These are phyloP conservation scores for Yponomeuta malinellus DNA, from an alignment of 2,888 invertebrate species.

Conservation along the genomic window DNA sequence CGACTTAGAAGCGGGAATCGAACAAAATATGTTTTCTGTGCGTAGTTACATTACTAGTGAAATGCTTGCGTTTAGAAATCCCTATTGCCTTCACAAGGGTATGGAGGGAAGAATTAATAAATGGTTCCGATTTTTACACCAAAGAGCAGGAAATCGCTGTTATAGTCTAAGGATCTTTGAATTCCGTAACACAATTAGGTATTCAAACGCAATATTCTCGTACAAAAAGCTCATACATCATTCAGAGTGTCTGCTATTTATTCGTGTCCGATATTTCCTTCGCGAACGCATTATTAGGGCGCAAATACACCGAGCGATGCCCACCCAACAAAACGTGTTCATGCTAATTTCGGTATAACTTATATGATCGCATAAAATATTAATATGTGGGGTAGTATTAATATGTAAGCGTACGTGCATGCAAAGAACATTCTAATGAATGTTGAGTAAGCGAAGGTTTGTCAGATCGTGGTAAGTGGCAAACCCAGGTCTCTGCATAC, in stretches of 20 bases:
- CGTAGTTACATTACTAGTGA: neutral
- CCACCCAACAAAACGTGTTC: too few relatives aligned
- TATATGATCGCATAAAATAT: too few relatives aligned
- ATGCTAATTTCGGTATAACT: too few relatives aligned
- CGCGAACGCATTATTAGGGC: neutral
- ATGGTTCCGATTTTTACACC: slow-evolving; percentile 18
- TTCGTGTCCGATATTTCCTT: neutral
- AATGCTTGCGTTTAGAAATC: slow-evolving; percentile 5
- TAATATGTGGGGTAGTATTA: too few relatives aligned
- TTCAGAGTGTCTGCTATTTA: neutral
- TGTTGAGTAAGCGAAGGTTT: too few relatives aligned
- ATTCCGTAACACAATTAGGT: neutral
- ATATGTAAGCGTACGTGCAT: too few relatives aligned
- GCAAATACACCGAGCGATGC: neutral
- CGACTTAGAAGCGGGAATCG: neutral
- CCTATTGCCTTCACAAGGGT: neutral
- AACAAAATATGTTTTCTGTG: neutral
- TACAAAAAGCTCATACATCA: neutral
- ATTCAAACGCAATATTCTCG: neutral
- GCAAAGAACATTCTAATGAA: too few relatives aligned
- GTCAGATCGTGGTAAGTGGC: too few relatives aligned
- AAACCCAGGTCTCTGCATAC: too few relatives aligned
- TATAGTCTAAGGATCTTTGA: neutral
- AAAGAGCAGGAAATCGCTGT: slow-evolving; percentile 22
- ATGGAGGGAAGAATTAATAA: neutral